Conservation (phyloP, 2,888 invertebrate genomes). For the Eupithecia dodoneata region DNA sequence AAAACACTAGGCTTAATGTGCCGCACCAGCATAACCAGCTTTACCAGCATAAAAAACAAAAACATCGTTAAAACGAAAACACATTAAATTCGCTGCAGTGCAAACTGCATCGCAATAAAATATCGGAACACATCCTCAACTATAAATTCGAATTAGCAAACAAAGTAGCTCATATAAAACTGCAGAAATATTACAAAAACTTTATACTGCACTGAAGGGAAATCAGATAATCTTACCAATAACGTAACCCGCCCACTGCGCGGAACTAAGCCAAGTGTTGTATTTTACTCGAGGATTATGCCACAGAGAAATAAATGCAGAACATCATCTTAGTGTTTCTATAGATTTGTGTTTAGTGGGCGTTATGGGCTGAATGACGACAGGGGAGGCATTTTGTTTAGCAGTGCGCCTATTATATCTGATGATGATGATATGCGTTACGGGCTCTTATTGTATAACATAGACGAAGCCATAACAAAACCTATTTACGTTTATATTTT, state of each 20-base stretch:
- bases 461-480: too few species aligned
- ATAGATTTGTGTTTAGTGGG: too few species aligned
- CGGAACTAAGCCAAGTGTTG: slow-evolving; percentile 52
- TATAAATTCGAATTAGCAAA: slow-evolving; percentile 29
- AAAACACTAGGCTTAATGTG: neutral
- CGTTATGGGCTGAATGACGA: too few species aligned
- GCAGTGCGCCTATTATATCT: too few species aligned
- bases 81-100: neutral
- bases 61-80: neutral
- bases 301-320: slow-evolving; percentile 28
- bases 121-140: neutral
- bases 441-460: too few species aligned
- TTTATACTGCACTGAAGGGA: slow-evolving; percentile 49
- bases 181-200: slow-evolving; percentile 43
- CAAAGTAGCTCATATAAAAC: slow-evolving; percentile 34
- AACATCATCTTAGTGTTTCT: neutral
- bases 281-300: slow-evolving; percentile 51
- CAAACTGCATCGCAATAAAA: slow-evolving; percentile 13
- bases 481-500: too few species aligned
- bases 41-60: neutral
- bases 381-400: too few species aligned
- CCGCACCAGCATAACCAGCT: too few species aligned
- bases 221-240: slow-evolving; percentile 53
- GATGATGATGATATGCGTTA: too few species aligned
- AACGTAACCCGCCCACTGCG: slow-evolving; percentile 44